Percentiles rank a stretch among this genome's conserved stretches.
Evolutionary conservation across 37 sponge, comb jelly and placozoan genomes (phyloP).

Genomic region (Ianthella basta): DNA sequence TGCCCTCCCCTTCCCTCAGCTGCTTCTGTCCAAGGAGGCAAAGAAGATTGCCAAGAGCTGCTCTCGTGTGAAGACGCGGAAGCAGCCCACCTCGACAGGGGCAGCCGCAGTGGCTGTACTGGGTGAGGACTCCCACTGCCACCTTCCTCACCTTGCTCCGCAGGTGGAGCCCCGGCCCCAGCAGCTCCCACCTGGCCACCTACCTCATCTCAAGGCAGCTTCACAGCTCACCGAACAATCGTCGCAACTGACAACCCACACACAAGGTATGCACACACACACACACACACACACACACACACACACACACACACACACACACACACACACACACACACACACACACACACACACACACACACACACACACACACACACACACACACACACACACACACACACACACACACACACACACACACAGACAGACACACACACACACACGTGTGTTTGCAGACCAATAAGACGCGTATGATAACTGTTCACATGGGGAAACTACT

Average conservation of each 20-base stretch:
- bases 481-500: too few relatives aligned
- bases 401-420: conserved; percentile 35
- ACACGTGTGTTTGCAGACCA: not conserved
- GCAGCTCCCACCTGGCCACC: conserved; percentile 42
- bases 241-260: too few relatives aligned
- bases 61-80: conserved; percentile 55
- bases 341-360: conserved; percentile 25
- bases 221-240: too few relatives aligned
- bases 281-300: conserved; percentile 4
- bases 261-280: not conserved
- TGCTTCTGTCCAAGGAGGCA: conserved; percentile 69
- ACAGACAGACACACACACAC: conserved; percentile 48
- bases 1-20: not conserved
- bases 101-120: not conserved
- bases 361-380: conserved; percentile 40
- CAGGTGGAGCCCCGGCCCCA: not conserved
- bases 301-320: conserved; percentile 25
- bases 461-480: not conserved
- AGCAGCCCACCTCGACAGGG: conserved; percentile 1
- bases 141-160: conserved; percentile 14
- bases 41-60: conserved; percentile 78
- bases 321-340: conserved; percentile 29
- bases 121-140: conserved; percentile 15
- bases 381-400: conserved; percentile 36
- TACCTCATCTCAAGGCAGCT: conserved; percentile 59